Conservation (phyloP, 2,797 vertebrate genomes). For the Sphenopsis melanotis region DNA sequence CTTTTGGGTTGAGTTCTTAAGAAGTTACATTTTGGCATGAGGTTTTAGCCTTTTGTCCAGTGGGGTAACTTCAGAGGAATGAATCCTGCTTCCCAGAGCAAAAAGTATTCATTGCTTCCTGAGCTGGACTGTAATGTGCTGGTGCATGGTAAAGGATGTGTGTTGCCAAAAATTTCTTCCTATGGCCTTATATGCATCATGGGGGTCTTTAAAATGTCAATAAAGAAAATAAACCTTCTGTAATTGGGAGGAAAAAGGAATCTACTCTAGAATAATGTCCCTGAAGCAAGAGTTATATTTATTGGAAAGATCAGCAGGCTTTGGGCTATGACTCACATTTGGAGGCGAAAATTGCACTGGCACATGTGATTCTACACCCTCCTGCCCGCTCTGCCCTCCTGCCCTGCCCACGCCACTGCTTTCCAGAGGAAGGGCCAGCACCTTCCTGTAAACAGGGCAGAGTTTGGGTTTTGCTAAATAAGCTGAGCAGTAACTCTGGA, state of each 20-base stretch:
- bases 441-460: not conserved
- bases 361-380: not conserved
- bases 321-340: constrained; percentile 24
- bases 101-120: not conserved
- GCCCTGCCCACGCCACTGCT: not conserved
- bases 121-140: not conserved
- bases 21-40: not conserved
- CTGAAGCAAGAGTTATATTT: constrained; percentile 5
- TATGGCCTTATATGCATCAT: not conserved
- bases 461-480: not conserved
- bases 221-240: not conserved
- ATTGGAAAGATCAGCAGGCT: not conserved
- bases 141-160: not conserved
- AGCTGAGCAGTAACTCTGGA: not conserved
- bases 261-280: not conserved
- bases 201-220: not conserved
- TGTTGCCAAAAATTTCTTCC: not conserved
- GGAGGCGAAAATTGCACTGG: not conserved
- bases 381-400: not conserved
- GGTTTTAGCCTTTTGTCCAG: not conserved
- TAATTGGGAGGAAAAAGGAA: not conserved
- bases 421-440: not conserved
- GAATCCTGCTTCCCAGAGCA: not conserved
- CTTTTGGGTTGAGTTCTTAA: not conserved
- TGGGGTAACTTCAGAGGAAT: not conserved